Evolutionary conservation across 1,140 invertebrate genomes (phyloP).

Genomic region (Pseudobourletiella spinata): DNA sequence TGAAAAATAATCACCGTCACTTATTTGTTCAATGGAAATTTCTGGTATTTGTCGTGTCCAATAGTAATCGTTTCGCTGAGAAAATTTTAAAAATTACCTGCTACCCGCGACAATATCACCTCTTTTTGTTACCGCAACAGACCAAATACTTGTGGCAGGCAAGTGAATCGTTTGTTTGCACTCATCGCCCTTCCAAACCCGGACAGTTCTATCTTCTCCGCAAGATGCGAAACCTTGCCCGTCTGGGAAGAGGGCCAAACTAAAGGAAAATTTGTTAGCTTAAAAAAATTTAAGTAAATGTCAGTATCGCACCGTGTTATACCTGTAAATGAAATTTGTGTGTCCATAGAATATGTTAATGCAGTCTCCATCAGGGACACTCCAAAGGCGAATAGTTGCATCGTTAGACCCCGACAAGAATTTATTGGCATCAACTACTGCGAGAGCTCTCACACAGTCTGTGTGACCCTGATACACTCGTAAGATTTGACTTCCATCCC

Average conservation of each 20-base stretch:
- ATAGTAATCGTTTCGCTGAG: no score
- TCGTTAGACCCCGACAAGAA: constrained; percentile 89
- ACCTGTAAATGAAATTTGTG: constrained; percentile 53
- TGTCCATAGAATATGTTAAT: constrained; percentile 70
- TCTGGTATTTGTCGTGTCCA: no score
- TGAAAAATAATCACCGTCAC: not conserved
- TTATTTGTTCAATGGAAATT: not conserved
- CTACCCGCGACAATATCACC: constrained; percentile 82
- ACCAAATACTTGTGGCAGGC: constrained; percentile 84
- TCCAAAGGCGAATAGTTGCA: constrained; percentile 72
- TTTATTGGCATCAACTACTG: constrained; percentile 54
- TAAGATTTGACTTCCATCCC: constrained; percentile 46
- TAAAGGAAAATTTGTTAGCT: no score
- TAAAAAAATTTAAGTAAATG: no score
- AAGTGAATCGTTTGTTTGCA: constrained; percentile 62
- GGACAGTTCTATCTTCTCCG: constrained; percentile 79
- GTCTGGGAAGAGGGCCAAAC: constrained; percentile 53
- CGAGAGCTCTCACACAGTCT: constrained; percentile 78
- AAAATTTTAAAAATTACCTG: constrained; percentile 43
- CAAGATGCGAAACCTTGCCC: constrained; percentile 58
- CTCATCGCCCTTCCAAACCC: constrained; percentile 65
- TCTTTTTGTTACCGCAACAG: constrained; percentile 66
- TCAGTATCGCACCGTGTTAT: no score
- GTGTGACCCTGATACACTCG: constrained; percentile 56
- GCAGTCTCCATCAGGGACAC: constrained; percentile 60